phyloP scores from a whole-genome alignment of 1,140 invertebrate genomes.

The Drosophila persimilis region DNA sequence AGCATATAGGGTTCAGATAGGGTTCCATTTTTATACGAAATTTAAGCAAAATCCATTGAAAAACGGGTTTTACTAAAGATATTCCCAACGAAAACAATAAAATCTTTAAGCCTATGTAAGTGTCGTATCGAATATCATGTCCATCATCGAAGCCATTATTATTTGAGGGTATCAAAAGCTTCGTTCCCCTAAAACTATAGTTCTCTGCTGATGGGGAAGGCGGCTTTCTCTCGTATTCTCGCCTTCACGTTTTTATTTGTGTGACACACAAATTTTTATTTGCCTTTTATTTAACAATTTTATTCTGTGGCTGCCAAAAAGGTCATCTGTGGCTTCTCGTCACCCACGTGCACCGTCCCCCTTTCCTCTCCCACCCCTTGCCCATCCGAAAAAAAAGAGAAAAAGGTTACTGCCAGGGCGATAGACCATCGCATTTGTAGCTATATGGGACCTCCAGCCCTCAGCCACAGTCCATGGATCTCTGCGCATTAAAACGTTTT shows the following conservation, averaged over 20 bases:
- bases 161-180: too few species aligned
- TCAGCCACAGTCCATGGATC: slow-evolving; percentile 11
- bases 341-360: background rate
- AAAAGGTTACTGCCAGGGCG: slow-evolving; percentile 30
- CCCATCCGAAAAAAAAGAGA: background rate
- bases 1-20: too few species aligned
- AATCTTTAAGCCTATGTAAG: too few species aligned
- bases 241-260: slow-evolving; percentile 44
- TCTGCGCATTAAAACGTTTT: slow-evolving; percentile 72
- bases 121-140: background rate
- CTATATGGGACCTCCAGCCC: slow-evolving; percentile 55
- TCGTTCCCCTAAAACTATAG: too few species aligned
- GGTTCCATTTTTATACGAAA: too few species aligned
- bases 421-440: slow-evolving; percentile 24
- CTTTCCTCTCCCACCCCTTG: background rate
- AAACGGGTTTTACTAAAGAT: too few species aligned
- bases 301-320: slow-evolving; percentile 73
- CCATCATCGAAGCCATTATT: background rate
- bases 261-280: slow-evolving; percentile 74
- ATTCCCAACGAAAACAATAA: too few species aligned
- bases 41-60: too few species aligned
- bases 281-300: slow-evolving; percentile 79
- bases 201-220: slow-evolving; percentile 31
- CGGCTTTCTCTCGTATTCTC: background rate
- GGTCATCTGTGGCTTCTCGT: slow-evolving; percentile 66